Evolutionary conservation across 2,113 vertebrate species (phyloP).

Genomic region (Gobiocypris rarus): DNA sequence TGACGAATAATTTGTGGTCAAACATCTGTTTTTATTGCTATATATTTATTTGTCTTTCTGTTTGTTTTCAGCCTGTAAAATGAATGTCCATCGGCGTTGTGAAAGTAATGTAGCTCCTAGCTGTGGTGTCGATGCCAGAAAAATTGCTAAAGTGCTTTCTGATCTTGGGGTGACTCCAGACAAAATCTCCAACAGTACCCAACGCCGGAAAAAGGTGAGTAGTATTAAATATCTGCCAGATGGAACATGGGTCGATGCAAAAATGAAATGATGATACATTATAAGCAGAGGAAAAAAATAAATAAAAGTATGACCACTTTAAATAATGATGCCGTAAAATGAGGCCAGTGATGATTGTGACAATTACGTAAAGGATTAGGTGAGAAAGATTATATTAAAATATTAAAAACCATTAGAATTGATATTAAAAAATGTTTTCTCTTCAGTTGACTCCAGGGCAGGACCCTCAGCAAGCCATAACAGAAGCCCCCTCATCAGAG

Average conservation of each 20-base stretch:
- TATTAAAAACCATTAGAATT: slow-evolving; percentile 9
- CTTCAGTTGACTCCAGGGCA: slow-evolving; percentile 89
- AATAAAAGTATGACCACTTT: background rate
- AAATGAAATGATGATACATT: background rate
- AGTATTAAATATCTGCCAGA: background rate
- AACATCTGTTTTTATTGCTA: background rate
- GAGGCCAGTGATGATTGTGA: slow-evolving; percentile 10
- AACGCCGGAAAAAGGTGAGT: slow-evolving; percentile 93
- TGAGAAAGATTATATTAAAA: background rate
- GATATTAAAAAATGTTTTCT: slow-evolving; percentile 42
- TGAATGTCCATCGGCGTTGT: slow-evolving; percentile 97
- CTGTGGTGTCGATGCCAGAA: slow-evolving; percentile 95
- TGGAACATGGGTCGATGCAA: background rate
- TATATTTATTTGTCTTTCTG: background rate
- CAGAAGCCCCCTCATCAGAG: slow-evolving; percentile 84
- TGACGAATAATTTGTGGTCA: background rate
- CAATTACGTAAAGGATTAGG: slow-evolving; percentile 3
- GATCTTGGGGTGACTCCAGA: slow-evolving; percentile 98
- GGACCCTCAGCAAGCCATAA: slow-evolving; percentile 85
- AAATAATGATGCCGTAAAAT: slow-evolving; percentile 17
- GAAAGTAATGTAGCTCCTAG: slow-evolving; percentile 96
- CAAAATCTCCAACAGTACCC: slow-evolving; percentile 95
- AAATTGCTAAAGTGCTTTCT: slow-evolving; percentile 94
- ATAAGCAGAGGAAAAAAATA: background rate
- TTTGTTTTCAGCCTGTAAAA: slow-evolving; percentile 89